Evolutionary conservation across 2,797 vertebrate species (phyloP).

Genomic region (Gobio occitaniae): DNA sequence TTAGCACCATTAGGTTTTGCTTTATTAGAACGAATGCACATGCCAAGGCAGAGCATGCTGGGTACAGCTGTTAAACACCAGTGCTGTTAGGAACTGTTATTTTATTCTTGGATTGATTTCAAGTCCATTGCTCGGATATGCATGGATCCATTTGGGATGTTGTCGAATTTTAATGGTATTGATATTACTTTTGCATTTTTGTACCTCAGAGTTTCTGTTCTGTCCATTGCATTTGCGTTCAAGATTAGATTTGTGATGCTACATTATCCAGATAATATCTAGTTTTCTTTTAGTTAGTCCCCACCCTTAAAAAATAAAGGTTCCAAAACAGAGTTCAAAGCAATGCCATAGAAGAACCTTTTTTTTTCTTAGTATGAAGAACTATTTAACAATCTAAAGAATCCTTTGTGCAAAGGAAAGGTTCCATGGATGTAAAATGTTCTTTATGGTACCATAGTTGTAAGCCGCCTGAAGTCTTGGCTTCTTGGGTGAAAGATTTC

Average conservation of each 20-base stretch:
- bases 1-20: slow-evolving; percentile 53
- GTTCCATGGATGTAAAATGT: background rate
- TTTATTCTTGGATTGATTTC: background rate
- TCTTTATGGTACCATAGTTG: background rate
- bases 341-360: background rate
- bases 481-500: slow-evolving; percentile 23
- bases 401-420: background rate
- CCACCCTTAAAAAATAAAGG: background rate
- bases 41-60: slow-evolving; percentile 46
- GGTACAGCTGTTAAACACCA: slow-evolving; percentile 25
- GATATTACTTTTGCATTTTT: background rate
- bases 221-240: background rate
- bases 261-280: background rate
- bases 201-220: slow-evolving; percentile 4
- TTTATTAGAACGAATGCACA: slow-evolving; percentile 48
- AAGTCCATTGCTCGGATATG: background rate
- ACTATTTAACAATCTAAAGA: background rate
- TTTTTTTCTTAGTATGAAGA: background rate
- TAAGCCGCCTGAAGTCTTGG: slow-evolving; percentile 34
- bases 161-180: background rate
- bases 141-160: background rate
- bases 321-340: background rate
- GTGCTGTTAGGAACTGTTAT: background rate
- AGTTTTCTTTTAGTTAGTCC: background rate
- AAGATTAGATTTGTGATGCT: background rate